phyloP scores from a whole-genome alignment of 2,113 vertebrate species.

The Cathartes aura region DNA sequence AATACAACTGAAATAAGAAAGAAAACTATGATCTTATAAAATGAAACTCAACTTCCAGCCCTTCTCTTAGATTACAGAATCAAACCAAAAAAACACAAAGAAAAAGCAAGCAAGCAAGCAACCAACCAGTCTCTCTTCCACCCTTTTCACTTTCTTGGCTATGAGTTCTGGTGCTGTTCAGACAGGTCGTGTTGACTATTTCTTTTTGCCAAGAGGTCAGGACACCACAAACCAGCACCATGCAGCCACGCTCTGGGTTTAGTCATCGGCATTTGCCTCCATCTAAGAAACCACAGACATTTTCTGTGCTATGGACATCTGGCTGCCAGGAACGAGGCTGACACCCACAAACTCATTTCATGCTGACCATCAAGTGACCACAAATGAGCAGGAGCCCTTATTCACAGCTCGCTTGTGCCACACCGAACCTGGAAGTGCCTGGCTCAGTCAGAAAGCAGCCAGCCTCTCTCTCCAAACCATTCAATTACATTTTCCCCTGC shows the following conservation, averaged over 20 bases:
- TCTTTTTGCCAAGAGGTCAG: not conserved
- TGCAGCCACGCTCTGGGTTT: not conserved
- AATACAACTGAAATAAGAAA: not conserved
- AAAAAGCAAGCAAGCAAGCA: not conserved
- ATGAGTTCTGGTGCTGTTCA: not conserved
- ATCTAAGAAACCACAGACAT: not conserved
- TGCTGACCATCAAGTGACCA: not conserved
- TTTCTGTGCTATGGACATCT: not conserved
- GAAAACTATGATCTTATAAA: not conserved
- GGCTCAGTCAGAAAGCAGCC: not conserved
- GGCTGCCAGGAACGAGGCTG: not conserved
- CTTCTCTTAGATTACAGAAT: not conserved
- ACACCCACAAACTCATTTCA: not conserved
- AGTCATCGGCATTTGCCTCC: not conserved
- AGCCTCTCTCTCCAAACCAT: not conserved
- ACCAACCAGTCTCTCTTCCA: not conserved
- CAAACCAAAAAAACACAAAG: not conserved
- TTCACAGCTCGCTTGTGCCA: not conserved
- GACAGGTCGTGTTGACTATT: not conserved
- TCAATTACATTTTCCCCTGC: not conserved
- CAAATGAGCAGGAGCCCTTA: not conserved
- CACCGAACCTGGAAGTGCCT: not conserved
- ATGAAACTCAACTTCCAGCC: not conserved
- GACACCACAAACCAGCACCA: not conserved
- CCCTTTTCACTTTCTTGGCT: not conserved